Percentiles rank a stretch among this genome's conserved stretches.
phyloP scores from a whole-genome alignment of 2,797 vertebrate species.

The Ctenochaetus hawaiiensis region DNA sequence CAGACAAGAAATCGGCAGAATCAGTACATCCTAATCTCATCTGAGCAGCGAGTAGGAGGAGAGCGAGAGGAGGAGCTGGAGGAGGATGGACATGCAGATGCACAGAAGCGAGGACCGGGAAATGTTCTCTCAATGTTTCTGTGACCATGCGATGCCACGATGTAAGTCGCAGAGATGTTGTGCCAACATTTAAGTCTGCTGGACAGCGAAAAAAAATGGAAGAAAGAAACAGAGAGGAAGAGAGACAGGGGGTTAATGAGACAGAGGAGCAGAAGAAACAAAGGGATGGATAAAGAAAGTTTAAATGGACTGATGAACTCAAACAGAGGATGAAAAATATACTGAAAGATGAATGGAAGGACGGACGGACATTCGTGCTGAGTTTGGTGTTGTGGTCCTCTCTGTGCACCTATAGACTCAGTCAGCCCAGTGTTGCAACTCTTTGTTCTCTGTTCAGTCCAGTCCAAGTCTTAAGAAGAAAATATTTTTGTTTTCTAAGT shows the following conservation, averaged over 20 bases:
- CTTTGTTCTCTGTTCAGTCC: slow-evolving; percentile 89
- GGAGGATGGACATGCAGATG: slow-evolving; percentile 82
- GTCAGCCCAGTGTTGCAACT: slow-evolving; percentile 91
- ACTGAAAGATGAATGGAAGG: slow-evolving; percentile 33
- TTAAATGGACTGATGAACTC: slow-evolving; percentile 54
- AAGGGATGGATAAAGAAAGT: slow-evolving; percentile 37
- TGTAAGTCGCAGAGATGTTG: slow-evolving; percentile 86
- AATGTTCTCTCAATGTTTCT: slow-evolving; percentile 87
- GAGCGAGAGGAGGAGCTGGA: slow-evolving; percentile 76
- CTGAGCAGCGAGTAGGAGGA: slow-evolving; percentile 74
- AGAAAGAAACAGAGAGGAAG: slow-evolving; percentile 38
- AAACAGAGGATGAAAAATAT: slow-evolving; percentile 55
- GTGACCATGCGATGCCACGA: slow-evolving; percentile 76
- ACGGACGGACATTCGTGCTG: slow-evolving; percentile 73
- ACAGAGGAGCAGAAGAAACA: slow-evolving; percentile 27
- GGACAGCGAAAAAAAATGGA: slow-evolving; percentile 78
- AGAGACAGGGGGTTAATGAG: slow-evolving; percentile 30
- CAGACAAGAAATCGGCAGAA: slow-evolving; percentile 97
- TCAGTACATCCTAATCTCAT: slow-evolving; percentile 93
- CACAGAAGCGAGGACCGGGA: slow-evolving; percentile 81
- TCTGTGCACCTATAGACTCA: slow-evolving; percentile 93
- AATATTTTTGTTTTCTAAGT: slow-evolving; percentile 91
- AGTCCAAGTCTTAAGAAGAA: slow-evolving; percentile 86
- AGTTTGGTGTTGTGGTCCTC: slow-evolving; percentile 86
- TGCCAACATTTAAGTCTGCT: slow-evolving; percentile 89